Percentiles rank a stretch among this genome's conserved stretches.
These are phyloP conservation scores for Leptodirus hochenwartii DNA, from an alignment of 2,888 invertebrate genomes.

Conservation along the genomic window DNA sequence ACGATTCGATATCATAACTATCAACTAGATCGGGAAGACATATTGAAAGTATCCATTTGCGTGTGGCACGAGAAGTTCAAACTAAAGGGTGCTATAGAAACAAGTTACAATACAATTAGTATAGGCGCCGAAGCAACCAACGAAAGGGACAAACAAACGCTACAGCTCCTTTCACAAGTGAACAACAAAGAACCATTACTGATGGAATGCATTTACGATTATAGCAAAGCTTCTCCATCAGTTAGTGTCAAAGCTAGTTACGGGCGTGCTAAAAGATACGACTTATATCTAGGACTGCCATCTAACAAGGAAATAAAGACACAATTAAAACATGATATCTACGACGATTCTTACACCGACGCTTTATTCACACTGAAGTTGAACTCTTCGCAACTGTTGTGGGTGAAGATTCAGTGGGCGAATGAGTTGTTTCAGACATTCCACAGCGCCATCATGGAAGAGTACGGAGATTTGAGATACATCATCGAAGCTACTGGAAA, in stretches of 20 bases:
- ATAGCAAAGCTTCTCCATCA: conserved; percentile 13
- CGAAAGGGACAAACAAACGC: conserved; percentile 11
- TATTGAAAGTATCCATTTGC: conserved; percentile 13
- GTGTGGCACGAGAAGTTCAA: conserved; percentile 14
- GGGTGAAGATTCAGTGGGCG: conserved; percentile 14
- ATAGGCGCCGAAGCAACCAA: conserved; percentile 11
- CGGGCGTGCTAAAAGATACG: conserved; percentile 13
- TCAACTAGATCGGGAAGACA: conserved; percentile 10
- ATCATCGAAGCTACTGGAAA: conserved; percentile 14
- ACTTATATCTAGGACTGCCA: conserved; percentile 14
- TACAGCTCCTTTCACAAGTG: conserved; percentile 10
- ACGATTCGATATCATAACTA: conserved; percentile 13
- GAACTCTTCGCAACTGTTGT: conserved; percentile 15
- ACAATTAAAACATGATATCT: conserved; percentile 13
- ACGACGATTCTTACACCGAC: conserved; percentile 12
- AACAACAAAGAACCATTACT: conserved; percentile 15
- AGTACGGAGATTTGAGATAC: conserved; percentile 14
- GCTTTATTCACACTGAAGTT: conserved; percentile 13
- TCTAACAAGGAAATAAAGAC: conserved; percentile 14
- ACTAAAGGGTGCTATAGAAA: conserved; percentile 12
- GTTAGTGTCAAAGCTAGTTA: conserved; percentile 12
- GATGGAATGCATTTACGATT: conserved; percentile 13
- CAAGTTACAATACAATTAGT: conserved; percentile 12
- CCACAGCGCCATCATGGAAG: conserved; percentile 13
- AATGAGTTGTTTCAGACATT: conserved; percentile 12